phyloP scores from a whole-genome alignment of 2,888 invertebrate genomes.

The Eupithecia dodoneata region DNA sequence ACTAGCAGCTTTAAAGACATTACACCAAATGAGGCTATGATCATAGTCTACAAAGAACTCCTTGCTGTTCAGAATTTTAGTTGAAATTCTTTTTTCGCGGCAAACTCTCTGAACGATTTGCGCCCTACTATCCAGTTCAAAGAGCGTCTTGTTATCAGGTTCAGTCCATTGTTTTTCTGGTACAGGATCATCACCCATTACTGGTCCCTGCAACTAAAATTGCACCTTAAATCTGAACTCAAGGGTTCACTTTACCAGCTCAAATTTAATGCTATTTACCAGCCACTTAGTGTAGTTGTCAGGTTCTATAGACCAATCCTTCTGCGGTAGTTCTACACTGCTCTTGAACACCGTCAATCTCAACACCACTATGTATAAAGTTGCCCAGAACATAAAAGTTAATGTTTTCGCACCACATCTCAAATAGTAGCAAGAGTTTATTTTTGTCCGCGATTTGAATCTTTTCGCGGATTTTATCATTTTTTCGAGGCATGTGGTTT shows the following conservation, averaged over 20 bases:
- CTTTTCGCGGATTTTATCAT: slow-evolving; percentile 71
- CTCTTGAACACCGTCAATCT: slow-evolving; percentile 80
- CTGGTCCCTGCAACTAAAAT: slow-evolving; percentile 71
- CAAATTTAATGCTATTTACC: slow-evolving; percentile 57
- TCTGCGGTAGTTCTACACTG: slow-evolving; percentile 62
- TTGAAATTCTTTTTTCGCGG: slow-evolving; percentile 60
- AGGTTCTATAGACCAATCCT: slow-evolving; percentile 72
- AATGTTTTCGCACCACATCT: slow-evolving; percentile 77
- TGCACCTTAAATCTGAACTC: slow-evolving; percentile 2
- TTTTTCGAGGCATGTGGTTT: slow-evolving; percentile 68
- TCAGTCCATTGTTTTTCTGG: slow-evolving; percentile 63
- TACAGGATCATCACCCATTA: slow-evolving; percentile 64
- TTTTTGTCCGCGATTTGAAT: slow-evolving; percentile 64
- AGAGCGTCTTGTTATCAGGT: slow-evolving; percentile 69
- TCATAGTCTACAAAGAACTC: slow-evolving; percentile 89
- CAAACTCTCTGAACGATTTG: slow-evolving; percentile 78
- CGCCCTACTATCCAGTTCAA: slow-evolving; percentile 79
- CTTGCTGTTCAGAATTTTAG: slow-evolving; percentile 86
- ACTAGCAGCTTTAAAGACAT: slow-evolving; percentile 90
- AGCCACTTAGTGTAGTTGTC: slow-evolving; percentile 80
- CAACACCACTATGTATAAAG: slow-evolving; percentile 76
- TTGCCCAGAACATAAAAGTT: slow-evolving; percentile 79
- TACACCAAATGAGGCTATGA: slow-evolving; percentile 89
- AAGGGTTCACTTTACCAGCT: background rate
- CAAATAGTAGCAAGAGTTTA: slow-evolving; percentile 68